phyloP scores from a whole-genome alignment of 1,140 invertebrate species.

The Campoletis sonorensis region DNA sequence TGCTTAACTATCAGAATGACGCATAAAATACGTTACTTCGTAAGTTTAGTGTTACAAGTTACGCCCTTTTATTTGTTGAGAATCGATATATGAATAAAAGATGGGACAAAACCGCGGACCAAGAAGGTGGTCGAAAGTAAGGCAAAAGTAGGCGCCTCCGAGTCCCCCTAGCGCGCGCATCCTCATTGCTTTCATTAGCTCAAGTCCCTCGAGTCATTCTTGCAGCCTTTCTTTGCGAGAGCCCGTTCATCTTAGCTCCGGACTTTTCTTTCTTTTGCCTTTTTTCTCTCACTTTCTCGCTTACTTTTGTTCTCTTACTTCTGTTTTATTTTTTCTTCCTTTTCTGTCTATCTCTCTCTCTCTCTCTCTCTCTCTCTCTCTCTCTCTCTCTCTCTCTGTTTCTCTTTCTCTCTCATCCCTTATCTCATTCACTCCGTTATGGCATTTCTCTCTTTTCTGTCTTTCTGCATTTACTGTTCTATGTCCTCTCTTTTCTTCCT shows the following conservation, averaged over 20 bases:
- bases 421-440: not conserved
- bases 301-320: not conserved
- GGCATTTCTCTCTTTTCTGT: no score
- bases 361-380: not conserved
- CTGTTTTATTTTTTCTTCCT: not conserved
- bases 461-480: no score
- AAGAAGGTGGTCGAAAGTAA: slow-evolving; percentile 44
- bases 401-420: not conserved
- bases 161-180: slow-evolving; percentile 17
- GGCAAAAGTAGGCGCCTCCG: slow-evolving; percentile 20
- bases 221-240: slow-evolving; percentile 2
- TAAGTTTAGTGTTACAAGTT: not conserved
- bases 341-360: not conserved
- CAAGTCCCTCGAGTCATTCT: slow-evolving; percentile 44
- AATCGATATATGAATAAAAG: slow-evolving; percentile 6
- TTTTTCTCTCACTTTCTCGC: not conserved
- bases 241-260: slow-evolving; percentile 8
- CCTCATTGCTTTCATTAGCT: slow-evolving; percentile 46
- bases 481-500: no score
- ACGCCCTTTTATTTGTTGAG: not conserved
- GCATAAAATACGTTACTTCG: not conserved
- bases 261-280: not conserved
- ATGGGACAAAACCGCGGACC: slow-evolving; percentile 51
- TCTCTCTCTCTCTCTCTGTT: not conserved
- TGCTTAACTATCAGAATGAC: not conserved